Base-by-base conservation (phyloP, 2,797 vertebrate species). In the Acridotheres tristis region DNA sequence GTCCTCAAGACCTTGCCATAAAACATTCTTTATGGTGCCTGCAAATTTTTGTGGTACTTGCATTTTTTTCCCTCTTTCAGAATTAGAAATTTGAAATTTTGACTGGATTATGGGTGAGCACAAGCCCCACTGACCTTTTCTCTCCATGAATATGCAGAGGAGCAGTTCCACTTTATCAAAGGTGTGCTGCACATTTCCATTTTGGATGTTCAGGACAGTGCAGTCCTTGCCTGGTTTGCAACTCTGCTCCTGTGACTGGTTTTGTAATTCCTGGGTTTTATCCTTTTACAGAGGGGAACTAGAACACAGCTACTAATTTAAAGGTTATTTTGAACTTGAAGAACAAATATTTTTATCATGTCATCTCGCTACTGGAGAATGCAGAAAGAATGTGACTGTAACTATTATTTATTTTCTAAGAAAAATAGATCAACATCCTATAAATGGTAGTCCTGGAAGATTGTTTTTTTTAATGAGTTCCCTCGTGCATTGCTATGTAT, bases 401-500 rank as follows among this genome's bases (percentile, higher is more conserved):
- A 47, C 7, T 38, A 11, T 73, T 75, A 78, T 48, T 91, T 88
- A 59, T 85, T 92, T 96, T 78, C 40, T 45, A 74, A 89, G 77
- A 71, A 90, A 94, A 95, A 85, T 34, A 89, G 30, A 90, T 69
- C 53, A 90, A 79, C 86, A 79, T 76, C 77, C 47, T 85, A 47
- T 63, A 84, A 88, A 66, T 84, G 62, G 73, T 63, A 76, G 34
- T 67, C 51, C 25, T 92, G 67, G 59, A 81, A 85, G 69, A 51
- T 55, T 50, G 27, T 40, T 73, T 88, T 85, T 88, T 85, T 68
- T 38, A 38, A 91, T 76, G 79, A 86, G 85, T 69, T 93, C 91
- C 79, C 88, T 40, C 8, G 57, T 79, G 95, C 42, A 82, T 90
- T 91, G n/a, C 59, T 79, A 13, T 65, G 9, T 73, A 86, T 90